A percentile compares a stretch with the other conserved stretches of the same genome.
These are phyloP conservation scores for Trichoplusia ni DNA, from an alignment of 1,140 invertebrate species.

Conservation along the genomic window DNA sequence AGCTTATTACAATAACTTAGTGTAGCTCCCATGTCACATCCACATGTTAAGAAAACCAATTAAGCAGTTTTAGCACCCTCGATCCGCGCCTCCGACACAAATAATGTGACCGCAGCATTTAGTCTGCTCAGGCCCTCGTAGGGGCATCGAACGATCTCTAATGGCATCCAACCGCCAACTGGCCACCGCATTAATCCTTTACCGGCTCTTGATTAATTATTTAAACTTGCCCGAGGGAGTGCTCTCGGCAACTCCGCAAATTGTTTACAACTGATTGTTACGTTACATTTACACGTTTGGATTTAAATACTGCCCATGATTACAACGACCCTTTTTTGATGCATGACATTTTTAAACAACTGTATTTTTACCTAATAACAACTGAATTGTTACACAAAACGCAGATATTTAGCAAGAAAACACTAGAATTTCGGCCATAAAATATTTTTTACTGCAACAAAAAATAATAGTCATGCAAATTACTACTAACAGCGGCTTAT, in stretches of 20 bases:
- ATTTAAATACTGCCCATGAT: constrained; percentile 3
- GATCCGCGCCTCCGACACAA: constrained; percentile 52
- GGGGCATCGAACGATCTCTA: constrained; percentile 76
- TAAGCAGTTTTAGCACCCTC: constrained; percentile 43
- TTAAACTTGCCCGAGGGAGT: constrained; percentile 67
- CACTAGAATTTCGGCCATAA: too few relatives aligned
- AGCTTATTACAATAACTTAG: constrained; percentile 18
- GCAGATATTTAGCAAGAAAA: too few relatives aligned
- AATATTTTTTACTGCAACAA: too few relatives aligned
- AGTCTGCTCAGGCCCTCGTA: constrained; percentile 44
- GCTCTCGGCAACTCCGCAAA: constrained; percentile 58
- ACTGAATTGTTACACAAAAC: too few relatives aligned
- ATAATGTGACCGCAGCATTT: constrained; percentile 76
- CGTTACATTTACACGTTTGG: constrained; percentile 32
- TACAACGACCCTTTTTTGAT: constrained; percentile 3
- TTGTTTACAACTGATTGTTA: constrained; percentile 65
- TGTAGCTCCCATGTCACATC: constrained; percentile 5
- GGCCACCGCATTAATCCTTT: constrained; percentile 80
- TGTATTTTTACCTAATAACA: too few relatives aligned
- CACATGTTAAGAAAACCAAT: constrained; percentile 47
- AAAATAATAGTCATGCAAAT: too few relatives aligned
- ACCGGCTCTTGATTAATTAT: constrained; percentile 79
- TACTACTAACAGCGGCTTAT: background rate
- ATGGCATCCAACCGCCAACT: constrained; percentile 78
- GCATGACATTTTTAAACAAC: too few relatives aligned